Evolutionary conservation across 2,888 invertebrate genomes (phyloP).

Genomic region (Eudasyphora cyanicolor): DNA sequence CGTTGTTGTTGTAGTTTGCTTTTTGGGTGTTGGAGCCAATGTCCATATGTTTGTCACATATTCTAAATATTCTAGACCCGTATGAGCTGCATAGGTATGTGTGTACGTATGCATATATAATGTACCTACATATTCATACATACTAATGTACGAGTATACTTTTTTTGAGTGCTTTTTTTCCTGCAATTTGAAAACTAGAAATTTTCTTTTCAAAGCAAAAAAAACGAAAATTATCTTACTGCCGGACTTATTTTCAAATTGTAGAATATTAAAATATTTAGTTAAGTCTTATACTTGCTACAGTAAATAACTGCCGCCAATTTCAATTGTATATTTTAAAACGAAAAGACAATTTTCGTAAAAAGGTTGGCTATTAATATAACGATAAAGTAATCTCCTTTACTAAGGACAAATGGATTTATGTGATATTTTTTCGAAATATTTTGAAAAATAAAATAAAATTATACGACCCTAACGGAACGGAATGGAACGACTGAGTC

Average conservation of each 20-base stretch:
- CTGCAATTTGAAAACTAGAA: slow-evolving; percentile 16
- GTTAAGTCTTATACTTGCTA: slow-evolving; percentile 75
- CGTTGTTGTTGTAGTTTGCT: background rate
- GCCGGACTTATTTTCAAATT: slow-evolving; percentile 52
- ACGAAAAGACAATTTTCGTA: background rate
- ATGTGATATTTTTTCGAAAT: background rate
- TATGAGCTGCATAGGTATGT: background rate
- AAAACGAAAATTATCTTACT: no score
- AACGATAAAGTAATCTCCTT: background rate
- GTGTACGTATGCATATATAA: background rate
- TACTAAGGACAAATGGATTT: background rate
- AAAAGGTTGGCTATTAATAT: slow-evolving; percentile 47
- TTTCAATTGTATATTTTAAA: slow-evolving; percentile 19
- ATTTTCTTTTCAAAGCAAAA: slow-evolving; percentile 20
- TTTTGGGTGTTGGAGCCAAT: background rate
- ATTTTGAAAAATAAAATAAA: background rate
- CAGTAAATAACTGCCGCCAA: slow-evolving; percentile 71
- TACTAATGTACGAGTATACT: background rate
- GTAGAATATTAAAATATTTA: slow-evolving; percentile 66
- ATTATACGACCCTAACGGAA: background rate
- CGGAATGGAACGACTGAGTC: background rate
- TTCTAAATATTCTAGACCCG: background rate
- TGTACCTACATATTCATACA: no score
- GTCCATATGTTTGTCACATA: background rate
- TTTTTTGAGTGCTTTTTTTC: slow-evolving; percentile 48